phyloP scores from a whole-genome alignment of 2,888 invertebrate genomes.

The Fragum sueziense region DNA sequence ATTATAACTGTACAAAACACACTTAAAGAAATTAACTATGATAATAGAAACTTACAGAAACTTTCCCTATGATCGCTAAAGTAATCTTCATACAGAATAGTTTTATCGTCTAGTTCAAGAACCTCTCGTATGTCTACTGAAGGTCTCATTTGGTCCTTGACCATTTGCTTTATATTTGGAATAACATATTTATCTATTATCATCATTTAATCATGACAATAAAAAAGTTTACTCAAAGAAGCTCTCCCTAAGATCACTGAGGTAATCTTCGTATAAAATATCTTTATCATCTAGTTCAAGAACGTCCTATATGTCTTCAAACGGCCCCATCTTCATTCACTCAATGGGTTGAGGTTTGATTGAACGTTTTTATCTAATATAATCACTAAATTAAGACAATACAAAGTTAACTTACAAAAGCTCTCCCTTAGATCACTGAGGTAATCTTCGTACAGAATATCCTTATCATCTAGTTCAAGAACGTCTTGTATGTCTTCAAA shows the following conservation, averaged over 20 bases:
- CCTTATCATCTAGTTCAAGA: conserved; percentile 54
- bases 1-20: no score
- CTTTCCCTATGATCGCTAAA: background rate
- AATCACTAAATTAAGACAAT: no score
- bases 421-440: conserved; percentile 29
- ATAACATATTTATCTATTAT: no score
- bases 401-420: conserved; percentile 14
- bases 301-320: conserved; percentile 22
- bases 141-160: conserved; percentile 30
- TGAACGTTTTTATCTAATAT: no score
- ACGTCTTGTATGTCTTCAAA: conserved; percentile 37
- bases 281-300: conserved; percentile 57
- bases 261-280: conserved; percentile 60
- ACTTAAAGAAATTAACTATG: no score
- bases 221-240: conserved; percentile 18
- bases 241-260: conserved; percentile 28
- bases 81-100: background rate
- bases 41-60: background rate
- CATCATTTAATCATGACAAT: no score
- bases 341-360: no score
- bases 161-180: conserved; percentile 76
- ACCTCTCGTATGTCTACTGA: no score
- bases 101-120: background rate
- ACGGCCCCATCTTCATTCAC: conserved; percentile 42
- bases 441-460: conserved; percentile 61